Evolutionary conservation across 2,888 invertebrate species (phyloP).

Genomic region (Tachina grossa): DNA sequence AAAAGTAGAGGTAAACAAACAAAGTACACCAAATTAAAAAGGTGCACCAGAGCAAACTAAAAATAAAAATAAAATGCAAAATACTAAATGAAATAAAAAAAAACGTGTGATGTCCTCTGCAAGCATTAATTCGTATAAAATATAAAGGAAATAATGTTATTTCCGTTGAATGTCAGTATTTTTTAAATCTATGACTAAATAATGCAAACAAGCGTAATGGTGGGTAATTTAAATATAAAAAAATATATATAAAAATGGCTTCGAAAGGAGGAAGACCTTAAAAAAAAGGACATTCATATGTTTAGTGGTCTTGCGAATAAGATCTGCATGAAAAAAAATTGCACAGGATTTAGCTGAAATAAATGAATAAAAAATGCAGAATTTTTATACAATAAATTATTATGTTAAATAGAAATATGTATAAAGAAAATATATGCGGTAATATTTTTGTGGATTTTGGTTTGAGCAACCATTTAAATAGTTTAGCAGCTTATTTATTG

Average conservation of each 20-base stretch:
- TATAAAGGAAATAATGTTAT: constrained; percentile 71
- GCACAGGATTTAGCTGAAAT: constrained; percentile 57
- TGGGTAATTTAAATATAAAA: constrained; percentile 57
- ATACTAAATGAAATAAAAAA: constrained; percentile 8
- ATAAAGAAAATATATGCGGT: not conserved
- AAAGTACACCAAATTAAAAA: constrained; percentile 18
- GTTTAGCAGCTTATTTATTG: constrained; percentile 13
- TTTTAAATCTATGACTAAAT: constrained; percentile 73
- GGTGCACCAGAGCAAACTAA: not conserved
- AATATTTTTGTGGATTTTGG: constrained; percentile 31
- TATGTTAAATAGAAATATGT: constrained; percentile 23
- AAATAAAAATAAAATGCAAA: not conserved
- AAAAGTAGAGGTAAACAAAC: not conserved
- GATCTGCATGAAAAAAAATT: constrained; percentile 27
- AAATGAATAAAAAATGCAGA: constrained; percentile 4
- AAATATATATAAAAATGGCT: not conserved
- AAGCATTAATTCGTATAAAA: constrained; percentile 55
- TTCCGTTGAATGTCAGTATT: constrained; percentile 71
- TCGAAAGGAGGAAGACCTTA: constrained; percentile 7
- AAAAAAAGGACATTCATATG: constrained; percentile 61
- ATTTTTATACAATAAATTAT: constrained; percentile 31
- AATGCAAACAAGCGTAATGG: constrained; percentile 72
- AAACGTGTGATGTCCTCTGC: constrained; percentile 27
- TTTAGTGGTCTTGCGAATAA: constrained; percentile 49
- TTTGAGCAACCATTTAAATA: not conserved